Base-by-base conservation (phyloP, 2,113 vertebrate genomes). In the Hippolais icterina region DNA sequence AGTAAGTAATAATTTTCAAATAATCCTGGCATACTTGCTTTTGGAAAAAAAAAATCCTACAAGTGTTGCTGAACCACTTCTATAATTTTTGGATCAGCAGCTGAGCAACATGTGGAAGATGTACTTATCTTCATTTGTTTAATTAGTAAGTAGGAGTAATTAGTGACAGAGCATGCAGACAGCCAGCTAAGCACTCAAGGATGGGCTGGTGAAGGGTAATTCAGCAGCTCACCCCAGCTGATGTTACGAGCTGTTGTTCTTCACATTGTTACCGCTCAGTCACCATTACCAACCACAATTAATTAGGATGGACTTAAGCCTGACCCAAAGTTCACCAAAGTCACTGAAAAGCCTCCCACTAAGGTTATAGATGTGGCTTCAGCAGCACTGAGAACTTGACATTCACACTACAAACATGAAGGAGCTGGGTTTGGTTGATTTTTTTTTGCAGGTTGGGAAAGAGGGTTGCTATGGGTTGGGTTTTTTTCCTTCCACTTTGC, bases 301-400 rank as follows among this genome's bases (percentile, higher is more conserved):
- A 50, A 63, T 84, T 35, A 65, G 81, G 31, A 77, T 20, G 25
- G 63, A 87, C 39, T 53, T 7, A 11, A 92, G 53, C 11, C 74
- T 28, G 47, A 64, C 37, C 21, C 24, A 78, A 35, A 70, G 54
- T 56, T 83, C 63, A 72, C 19, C 53, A 25, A 54, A 90, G 79
- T 6, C 71, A 29, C 72, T 49, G 76, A 42, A 81, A 78, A 87
- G 46, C 47, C 12, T 61, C 57, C 7, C 35, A 29, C 41, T 15
- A 16, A 77, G 59, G 68, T 92, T 27, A 35, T 15, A 85, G 42
- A 35, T 33, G 44, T 2, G 15, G 23, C 18, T 46, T 47, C 24
- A 17, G 0, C 4, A 6, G 21, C 6, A 0, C 29, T 11, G 35
- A 60, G 63, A 52, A 77, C 11, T 3, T 25, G 50, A 80, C 35